phyloP scores from a whole-genome alignment of 2,113 vertebrate genomes.

The Gasterosteus aculeatus region DNA sequence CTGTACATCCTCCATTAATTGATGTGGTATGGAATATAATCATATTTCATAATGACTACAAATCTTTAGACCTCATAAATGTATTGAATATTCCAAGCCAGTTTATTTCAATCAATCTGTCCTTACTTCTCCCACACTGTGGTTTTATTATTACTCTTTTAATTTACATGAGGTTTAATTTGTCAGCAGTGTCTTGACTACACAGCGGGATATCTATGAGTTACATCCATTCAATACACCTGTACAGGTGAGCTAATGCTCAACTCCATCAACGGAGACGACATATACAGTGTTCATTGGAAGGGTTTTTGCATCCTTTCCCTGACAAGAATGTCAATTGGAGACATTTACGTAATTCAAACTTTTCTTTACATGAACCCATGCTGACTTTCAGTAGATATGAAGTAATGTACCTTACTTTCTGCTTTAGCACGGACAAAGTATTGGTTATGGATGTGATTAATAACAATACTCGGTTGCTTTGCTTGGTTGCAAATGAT shows the following conservation, averaged over 20 bases:
- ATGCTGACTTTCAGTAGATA: neutral
- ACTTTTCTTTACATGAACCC: neutral
- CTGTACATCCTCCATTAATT: neutral
- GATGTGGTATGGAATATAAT: neutral
- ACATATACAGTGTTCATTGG: neutral
- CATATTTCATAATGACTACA: neutral
- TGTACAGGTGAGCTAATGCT: neutral
- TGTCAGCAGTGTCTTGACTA: neutral
- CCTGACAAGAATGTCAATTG: neutral
- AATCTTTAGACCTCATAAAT: no score
- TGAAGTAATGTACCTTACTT: neutral
- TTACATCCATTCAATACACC: neutral
- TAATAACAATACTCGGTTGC: neutral
- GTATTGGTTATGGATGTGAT: neutral
- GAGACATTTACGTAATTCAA: neutral
- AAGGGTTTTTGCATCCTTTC: neutral
- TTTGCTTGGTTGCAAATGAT: slow-evolving; percentile 33
- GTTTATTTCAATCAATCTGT: neutral
- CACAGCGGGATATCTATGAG: neutral
- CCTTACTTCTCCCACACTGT: neutral
- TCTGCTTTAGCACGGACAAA: neutral
- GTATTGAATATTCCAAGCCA: neutral
- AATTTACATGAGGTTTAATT: neutral
- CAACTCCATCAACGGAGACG: neutral
- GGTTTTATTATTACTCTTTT: neutral